Base-by-base conservation (phyloP, 2,888 invertebrate genomes). In the Aspidapion aeneum region DNA sequence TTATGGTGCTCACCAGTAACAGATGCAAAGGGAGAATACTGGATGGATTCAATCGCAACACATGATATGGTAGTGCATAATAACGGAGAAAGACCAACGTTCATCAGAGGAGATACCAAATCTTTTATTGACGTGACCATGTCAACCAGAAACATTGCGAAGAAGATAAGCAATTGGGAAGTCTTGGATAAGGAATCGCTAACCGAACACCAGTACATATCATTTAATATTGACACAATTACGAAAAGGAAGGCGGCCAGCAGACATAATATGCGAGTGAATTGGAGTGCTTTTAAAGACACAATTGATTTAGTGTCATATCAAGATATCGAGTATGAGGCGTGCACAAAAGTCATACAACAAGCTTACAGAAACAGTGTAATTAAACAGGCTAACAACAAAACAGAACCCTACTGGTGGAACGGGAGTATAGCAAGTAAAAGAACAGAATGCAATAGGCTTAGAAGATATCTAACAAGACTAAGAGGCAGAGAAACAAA, bases 41-140 rank as follows among this genome's bases (percentile, higher is more conserved):
- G 70, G 19, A 19, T 67, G 62, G 72, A 72, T 54, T 69, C 70
- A 67, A 68, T 68, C n/a, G 67, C 70, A 57, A 65, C 70, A 57
- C 21, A 57, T 3, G 67, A 61, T 16, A 63, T 70, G 60, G 49
- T 54, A 21, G 51, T 59, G 18, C 52, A 60, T 35, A 62, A 62
- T 19, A 52, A n/a, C 7, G 62, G 62, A 17, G 12, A 5, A 1
- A 59, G 17, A 18, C 59, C 61, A 5, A 61, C 57, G 5, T 61
- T 58, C 21, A n/a, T 58, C 12, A 58, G 62, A 62, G 58, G 62
- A 58, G 19, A 58, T 17, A 52, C 58, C 1, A 22, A 58, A 52
- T 58, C 52, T 9, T 58, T 51, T 35, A 63, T 63, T 52, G 21
- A 63, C 21, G 48, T 63, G 3, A 63, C 64, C 1, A 49, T 48